Evolutionary conservation across 2,888 invertebrate genomes (phyloP).

Genomic region (Eristalis arbustorum): DNA sequence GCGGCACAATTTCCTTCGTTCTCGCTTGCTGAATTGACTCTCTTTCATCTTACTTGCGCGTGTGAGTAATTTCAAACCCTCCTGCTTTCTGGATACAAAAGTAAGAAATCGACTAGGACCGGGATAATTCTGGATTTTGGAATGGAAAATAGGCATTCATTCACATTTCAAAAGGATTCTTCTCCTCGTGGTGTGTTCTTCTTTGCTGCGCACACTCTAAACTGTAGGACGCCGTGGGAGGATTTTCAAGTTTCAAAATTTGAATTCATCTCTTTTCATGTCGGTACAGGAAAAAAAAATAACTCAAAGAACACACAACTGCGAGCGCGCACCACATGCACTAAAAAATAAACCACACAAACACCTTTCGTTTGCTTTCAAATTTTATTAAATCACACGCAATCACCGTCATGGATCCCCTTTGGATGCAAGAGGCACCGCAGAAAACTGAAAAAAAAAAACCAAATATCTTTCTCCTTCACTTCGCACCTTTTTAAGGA

Average conservation of each 20-base stretch:
- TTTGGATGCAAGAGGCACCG: conserved; percentile 41
- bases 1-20: neutral
- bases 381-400: conserved; percentile 24
- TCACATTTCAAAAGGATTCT: conserved; percentile 13
- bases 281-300: neutral
- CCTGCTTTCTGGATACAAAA: conserved; percentile 39
- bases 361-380: conserved; percentile 42
- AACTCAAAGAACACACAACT: neutral
- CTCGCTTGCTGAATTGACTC: neutral
- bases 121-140: conserved; percentile 58
- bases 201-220: conserved; percentile 13
- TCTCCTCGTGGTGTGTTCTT: conserved; percentile 32
- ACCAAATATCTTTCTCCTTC: conserved; percentile 5
- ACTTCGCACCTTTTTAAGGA: conserved; percentile 51
- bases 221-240: conserved; percentile 68
- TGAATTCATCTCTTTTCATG: conserved; percentile 12
- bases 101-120: neutral
- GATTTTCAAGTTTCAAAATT: conserved; percentile 50
- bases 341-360: neutral
- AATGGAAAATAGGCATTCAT: conserved; percentile 44
- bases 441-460: neutral
- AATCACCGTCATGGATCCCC: conserved; percentile 45
- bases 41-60: conserved; percentile 15
- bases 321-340: conserved; percentile 17
- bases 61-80: conserved; percentile 33